These are phyloP conservation scores for Epicampocera succincta DNA, from an alignment of 2,888 invertebrate species.

Conservation along the genomic window DNA sequence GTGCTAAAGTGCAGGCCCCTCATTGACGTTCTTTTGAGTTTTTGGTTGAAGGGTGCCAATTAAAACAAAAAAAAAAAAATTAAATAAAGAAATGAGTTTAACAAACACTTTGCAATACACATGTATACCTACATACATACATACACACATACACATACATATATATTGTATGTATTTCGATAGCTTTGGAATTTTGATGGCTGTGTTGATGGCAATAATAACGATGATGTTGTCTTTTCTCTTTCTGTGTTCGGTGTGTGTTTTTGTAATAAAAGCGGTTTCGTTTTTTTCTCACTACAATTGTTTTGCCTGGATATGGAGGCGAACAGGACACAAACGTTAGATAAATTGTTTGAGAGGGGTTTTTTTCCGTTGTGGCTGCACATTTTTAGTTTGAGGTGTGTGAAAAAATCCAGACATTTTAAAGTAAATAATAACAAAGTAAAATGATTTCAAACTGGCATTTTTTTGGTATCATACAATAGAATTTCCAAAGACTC, in stretches of 20 bases:
- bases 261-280: conserved; percentile 37
- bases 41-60: no score
- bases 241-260: conserved; percentile 12
- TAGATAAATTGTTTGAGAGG: conserved; percentile 42
- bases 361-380: background rate
- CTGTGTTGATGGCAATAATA: conserved; percentile 48
- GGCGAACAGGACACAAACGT: conserved; percentile 41
- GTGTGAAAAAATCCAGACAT: conserved; percentile 66
- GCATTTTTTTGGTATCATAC: conserved; percentile 13
- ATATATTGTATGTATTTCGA: background rate
- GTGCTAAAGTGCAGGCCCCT: no score
- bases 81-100: no score
- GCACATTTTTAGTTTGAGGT: conserved; percentile 24
- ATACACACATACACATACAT: conserved; percentile 9
- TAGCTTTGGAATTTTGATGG: conserved; percentile 53
- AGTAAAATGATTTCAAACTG: conserved; percentile 8
- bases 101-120: conserved; percentile 3
- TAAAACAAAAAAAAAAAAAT: background rate
- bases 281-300: conserved; percentile 48
- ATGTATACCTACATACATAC: background rate
- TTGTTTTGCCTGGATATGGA: conserved; percentile 40
- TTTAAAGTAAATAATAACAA: conserved; percentile 64
- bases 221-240: conserved; percentile 44
- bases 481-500: background rate
- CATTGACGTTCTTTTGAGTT: no score